Conservation (phyloP, 2,113 vertebrate genomes). For the Zonotrichia leucophrys region DNA sequence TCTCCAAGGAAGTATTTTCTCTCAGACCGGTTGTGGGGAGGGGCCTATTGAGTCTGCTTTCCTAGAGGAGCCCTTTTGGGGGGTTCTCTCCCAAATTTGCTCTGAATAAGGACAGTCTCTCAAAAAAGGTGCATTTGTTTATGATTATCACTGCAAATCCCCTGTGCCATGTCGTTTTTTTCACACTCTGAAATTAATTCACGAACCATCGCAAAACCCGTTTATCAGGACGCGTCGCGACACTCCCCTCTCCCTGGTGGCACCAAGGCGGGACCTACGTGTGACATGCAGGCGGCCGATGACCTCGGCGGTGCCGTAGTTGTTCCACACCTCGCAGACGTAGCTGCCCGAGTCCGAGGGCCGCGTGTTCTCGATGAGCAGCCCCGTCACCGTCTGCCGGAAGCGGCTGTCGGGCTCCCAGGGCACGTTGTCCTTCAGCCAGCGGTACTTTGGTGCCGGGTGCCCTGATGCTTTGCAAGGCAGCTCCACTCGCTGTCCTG, state of each 20-base stretch:
- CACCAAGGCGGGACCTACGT: slow-evolving; percentile 79
- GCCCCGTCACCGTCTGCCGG: slow-evolving; percentile 87
- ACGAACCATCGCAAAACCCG: fast-evolving
- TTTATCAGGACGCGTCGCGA: too few relatives aligned
- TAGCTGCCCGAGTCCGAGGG: slow-evolving; percentile 92
- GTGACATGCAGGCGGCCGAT: slow-evolving; percentile 90
- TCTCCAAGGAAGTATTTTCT: too few relatives aligned
- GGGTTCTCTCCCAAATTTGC: too few relatives aligned
- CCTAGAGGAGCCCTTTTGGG: too few relatives aligned
- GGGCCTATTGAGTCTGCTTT: too few relatives aligned
- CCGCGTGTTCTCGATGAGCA: slow-evolving; percentile 89
- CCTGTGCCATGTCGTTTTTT: too few relatives aligned
- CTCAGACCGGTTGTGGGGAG: too few relatives aligned
- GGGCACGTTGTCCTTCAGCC: slow-evolving; percentile 96
- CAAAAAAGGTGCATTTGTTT: too few relatives aligned
- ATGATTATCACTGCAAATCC: too few relatives aligned
- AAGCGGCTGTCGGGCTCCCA: slow-evolving; percentile 94
- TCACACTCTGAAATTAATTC: too few relatives aligned
- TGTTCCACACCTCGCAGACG: slow-evolving; percentile 98
- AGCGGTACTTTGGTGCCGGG: slow-evolving; percentile 93
- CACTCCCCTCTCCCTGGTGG: fast-evolving
- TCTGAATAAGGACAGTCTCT: too few relatives aligned
- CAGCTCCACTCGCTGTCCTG: slow-evolving; percentile 91
- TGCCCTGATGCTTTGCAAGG: slow-evolving; percentile 97
- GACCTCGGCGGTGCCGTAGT: slow-evolving; percentile 93